phyloP scores from a whole-genome alignment of 2,113 vertebrate species.

The Chionomys nivalis region DNA sequence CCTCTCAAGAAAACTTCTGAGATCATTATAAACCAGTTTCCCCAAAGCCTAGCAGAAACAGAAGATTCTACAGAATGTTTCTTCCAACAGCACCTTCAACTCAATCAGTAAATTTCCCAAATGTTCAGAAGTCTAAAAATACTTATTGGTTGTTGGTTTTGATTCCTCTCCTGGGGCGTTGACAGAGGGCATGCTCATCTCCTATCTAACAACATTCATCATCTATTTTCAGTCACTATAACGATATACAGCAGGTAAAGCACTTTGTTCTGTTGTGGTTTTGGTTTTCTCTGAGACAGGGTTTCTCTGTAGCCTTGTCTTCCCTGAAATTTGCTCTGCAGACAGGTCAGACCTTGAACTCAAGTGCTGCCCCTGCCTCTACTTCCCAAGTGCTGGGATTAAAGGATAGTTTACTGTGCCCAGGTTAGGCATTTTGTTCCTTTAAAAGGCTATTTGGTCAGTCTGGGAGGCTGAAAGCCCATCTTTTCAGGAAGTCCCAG shows the following conservation, averaged over 20 bases:
- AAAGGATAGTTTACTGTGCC: background rate
- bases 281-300: background rate
- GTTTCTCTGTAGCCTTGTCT: background rate
- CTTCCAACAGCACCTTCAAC: slow-evolving; percentile 80
- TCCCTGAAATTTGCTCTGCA: background rate
- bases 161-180: background rate
- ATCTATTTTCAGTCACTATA: background rate
- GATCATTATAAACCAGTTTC: slow-evolving; percentile 75
- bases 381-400: too few relatives aligned
- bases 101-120: slow-evolving; percentile 82
- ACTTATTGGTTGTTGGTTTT: background rate
- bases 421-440: background rate
- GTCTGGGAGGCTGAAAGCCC: background rate
- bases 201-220: background rate
- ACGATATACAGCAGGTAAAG: background rate
- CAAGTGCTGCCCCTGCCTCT: background rate
- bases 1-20: slow-evolving; percentile 84
- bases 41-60: slow-evolving; percentile 78
- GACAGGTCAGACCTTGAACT: background rate
- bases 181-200: background rate
- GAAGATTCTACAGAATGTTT: slow-evolving; percentile 80
- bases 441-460: background rate
- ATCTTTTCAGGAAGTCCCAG: background rate
- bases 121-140: slow-evolving; percentile 69
- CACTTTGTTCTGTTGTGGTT: background rate